phyloP scores from a whole-genome alignment of 2,797 vertebrate genomes.

The Rhyacichthys aspro region DNA sequence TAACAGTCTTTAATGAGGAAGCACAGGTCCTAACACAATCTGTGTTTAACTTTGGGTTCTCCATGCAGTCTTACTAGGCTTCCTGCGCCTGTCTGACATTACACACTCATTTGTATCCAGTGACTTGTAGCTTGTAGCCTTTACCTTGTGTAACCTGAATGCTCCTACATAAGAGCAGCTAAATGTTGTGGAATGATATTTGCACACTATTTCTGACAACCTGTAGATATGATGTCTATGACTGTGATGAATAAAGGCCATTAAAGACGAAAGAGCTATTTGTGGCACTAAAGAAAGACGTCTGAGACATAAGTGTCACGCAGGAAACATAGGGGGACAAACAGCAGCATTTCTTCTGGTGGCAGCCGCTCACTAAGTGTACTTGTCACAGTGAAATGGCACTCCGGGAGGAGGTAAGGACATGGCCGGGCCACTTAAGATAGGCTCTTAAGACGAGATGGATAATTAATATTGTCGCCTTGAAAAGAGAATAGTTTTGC shows the following conservation, averaged over 20 bases:
- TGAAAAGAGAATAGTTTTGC: slow-evolving; percentile 12
- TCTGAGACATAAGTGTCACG: slow-evolving; percentile 16
- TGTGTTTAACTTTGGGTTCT: too few species aligned
- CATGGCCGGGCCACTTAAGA: slow-evolving; percentile 24
- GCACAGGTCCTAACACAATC: too few species aligned
- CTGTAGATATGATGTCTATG: not conserved
- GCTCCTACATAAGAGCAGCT: too few species aligned
- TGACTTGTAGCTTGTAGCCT: too few species aligned
- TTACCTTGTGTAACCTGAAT: too few species aligned
- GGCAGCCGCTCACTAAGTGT: slow-evolving; percentile 32
- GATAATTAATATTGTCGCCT: slow-evolving; percentile 8
- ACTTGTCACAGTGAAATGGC: slow-evolving; percentile 49
- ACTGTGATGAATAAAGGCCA: not conserved
- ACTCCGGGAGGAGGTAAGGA: slow-evolving; percentile 44
- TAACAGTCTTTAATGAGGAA: too few species aligned
- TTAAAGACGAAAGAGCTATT: slow-evolving; percentile 10
- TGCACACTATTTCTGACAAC: not conserved
- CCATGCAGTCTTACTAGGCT: too few species aligned
- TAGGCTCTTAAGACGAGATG: slow-evolving; percentile 21
- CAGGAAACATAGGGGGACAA: slow-evolving; percentile 42
- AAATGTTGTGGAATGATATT: not conserved
- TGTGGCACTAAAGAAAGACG: not conserved
- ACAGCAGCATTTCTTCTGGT: slow-evolving; percentile 37
- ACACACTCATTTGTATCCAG: too few species aligned
- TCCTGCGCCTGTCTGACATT: too few species aligned